phyloP scores from a whole-genome alignment of 2,888 invertebrate species.

The Chloroclysta siterata region DNA sequence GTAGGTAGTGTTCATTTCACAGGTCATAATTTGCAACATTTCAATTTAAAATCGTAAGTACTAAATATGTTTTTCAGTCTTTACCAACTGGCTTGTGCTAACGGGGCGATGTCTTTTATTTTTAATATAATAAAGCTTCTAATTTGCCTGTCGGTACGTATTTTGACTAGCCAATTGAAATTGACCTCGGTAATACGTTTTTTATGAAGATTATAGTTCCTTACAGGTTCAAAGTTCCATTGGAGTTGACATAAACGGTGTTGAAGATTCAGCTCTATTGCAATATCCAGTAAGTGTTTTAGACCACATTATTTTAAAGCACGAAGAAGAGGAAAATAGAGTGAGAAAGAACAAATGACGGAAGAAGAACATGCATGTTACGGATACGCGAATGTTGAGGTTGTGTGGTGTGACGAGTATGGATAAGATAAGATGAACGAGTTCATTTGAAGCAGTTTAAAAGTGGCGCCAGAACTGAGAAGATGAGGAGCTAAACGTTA shows the following conservation, averaged over 20 bases:
- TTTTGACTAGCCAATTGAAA: slow-evolving; percentile 1
- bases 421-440: no score
- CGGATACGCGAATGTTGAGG: no score
- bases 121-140: slow-evolving; percentile 8
- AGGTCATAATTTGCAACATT: slow-evolving; percentile 26
- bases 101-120: slow-evolving; percentile 17
- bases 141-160: slow-evolving; percentile 20
- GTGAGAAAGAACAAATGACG: no score
- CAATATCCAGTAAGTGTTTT: slow-evolving; percentile 6
- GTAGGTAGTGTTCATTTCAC: slow-evolving; percentile 26
- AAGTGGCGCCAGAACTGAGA: no score
- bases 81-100: slow-evolving; percentile 10
- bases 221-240: slow-evolving; percentile 22
- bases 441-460: no score
- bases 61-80: slow-evolving; percentile 8
- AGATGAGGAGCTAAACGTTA: no score
- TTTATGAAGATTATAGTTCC: slow-evolving; percentile 10
- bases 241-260: background rate
- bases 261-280: background rate
- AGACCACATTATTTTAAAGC: no score
- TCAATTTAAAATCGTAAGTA: slow-evolving; percentile 26
- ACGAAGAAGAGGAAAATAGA: no score
- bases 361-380: no score
- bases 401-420: no score
- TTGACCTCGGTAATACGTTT: background rate